These are phyloP conservation scores for Cephus pygmeus DNA, from an alignment of 2,888 invertebrate genomes.

Conservation along the genomic window DNA sequence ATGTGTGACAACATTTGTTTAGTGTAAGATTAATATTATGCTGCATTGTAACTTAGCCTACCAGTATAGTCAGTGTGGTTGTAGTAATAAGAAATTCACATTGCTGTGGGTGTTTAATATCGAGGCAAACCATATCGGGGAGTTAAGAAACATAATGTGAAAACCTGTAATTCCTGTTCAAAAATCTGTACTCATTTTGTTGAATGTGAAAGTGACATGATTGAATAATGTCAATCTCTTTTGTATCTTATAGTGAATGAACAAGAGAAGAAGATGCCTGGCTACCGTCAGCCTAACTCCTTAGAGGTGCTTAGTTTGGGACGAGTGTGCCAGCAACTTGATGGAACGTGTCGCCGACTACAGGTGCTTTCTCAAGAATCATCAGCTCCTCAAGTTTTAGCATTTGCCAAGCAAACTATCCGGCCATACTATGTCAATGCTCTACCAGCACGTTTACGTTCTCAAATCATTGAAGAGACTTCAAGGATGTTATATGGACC, in stretches of 20 bases:
- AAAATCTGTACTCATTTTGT: not conserved
- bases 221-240: not conserved
- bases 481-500: conserved; percentile 59
- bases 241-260: conserved; percentile 46
- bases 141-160: not conserved
- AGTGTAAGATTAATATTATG: not conserved
- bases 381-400: conserved; percentile 58
- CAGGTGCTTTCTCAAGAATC: conserved; percentile 63
- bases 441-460: conserved; percentile 59
- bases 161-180: not conserved
- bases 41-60: not conserved
- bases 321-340: conserved; percentile 62
- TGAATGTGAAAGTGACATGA: not conserved
- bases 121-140: not conserved
- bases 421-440: conserved; percentile 62
- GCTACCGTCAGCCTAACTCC: conserved; percentile 61
- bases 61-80: not conserved
- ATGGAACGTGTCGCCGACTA: conserved; percentile 61
- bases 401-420: conserved; percentile 56
- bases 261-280: conserved; percentile 58
- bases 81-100: not conserved
- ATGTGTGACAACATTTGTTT: not conserved
- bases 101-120: not conserved
- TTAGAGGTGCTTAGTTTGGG: conserved; percentile 61
- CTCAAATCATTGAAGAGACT: conserved; percentile 61